Percentiles rank a stretch among this genome's conserved stretches.
Conservation (phyloP, 2,797 vertebrate species). For the Spinus olivaceus region DNA sequence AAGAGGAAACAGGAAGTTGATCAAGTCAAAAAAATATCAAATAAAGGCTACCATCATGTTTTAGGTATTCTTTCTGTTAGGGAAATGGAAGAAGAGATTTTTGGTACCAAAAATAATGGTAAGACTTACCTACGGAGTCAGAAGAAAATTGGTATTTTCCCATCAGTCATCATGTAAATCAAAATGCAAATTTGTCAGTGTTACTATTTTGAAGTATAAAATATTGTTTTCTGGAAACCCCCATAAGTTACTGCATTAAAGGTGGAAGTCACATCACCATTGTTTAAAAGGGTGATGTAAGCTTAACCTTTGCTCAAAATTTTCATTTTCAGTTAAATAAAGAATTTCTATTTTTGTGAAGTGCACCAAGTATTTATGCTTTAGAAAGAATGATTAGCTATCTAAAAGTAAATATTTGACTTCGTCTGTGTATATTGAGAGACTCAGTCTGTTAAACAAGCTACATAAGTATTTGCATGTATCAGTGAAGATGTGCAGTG, state of each 20-base stretch:
- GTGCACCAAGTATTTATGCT: not conserved
- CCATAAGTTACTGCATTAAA: not conserved
- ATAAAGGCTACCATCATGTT: not conserved
- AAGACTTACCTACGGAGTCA: not conserved
- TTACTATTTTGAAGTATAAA: not conserved
- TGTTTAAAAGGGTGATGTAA: not conserved
- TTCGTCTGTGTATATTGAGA: not conserved
- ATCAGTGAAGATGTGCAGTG: not conserved
- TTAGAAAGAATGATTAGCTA: not conserved
- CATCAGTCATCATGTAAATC: not conserved
- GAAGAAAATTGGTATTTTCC: not conserved
- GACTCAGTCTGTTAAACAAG: not conserved
- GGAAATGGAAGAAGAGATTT: not conserved
- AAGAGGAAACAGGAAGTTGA: not conserved
- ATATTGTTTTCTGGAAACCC: not conserved
- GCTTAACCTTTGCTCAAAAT: not conserved
- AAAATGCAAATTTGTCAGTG: not conserved
- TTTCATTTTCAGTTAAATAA: not conserved
- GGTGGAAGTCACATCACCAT: not conserved
- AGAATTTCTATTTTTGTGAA: not conserved
- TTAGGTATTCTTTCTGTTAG: not conserved
- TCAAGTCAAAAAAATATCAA: not conserved
- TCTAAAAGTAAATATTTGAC: not conserved
- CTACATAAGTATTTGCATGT: not conserved
- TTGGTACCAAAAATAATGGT: not conserved